Base-by-base conservation (phyloP, 2,888 invertebrate species). In the Sycophila texana region DNA sequence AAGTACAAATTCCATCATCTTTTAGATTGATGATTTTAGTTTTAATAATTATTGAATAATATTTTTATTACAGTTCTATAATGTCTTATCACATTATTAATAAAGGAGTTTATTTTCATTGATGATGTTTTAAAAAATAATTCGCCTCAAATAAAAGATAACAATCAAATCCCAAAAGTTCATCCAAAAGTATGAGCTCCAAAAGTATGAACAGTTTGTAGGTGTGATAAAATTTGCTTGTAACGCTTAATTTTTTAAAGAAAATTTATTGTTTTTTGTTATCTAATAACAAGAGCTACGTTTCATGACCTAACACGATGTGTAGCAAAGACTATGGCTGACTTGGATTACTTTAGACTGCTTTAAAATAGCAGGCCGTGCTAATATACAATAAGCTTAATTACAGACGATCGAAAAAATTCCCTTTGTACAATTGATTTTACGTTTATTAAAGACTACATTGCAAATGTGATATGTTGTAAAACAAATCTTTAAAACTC, bases 271-370 rank as follows among this genome's bases (percentile, higher is more conserved):
- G 3, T 51, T 67, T 67, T 58, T 26, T 73, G 58, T 80, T 74
- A 47, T 75, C 30, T 66, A 78, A 73, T 66, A 70, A 72, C 77
- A 77, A 74, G 10, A 70, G 49, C 60, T 80, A 70, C 49, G 30
- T 20, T 55, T 80, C 65, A 65, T 70, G 53, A 30, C 58, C 18
- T n/a, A 60, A 18, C 73, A 80, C 49, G 55, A 77, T 10, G 1
- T 63, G 53, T 72, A 73, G 58, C 58, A 57, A 67, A 73, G 1
- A 70, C 39, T 80, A 70, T 76, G 68, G 63, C 30, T 73, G 70
- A 77, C 65, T 80, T 76, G 58, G 72, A 80, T 68, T 58, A 73
- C 22, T 76, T 80, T 72, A 14, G 39, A 57, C 55, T 79, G 60
- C 55, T 75, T 71, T 72, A 14, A 14, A 71, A 75, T 55, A 75